A percentile compares a stretch with the other conserved stretches of the same genome.
Conservation (phyloP, 2,888 invertebrate genomes). For the Rhogogaster chlorosoma region DNA sequence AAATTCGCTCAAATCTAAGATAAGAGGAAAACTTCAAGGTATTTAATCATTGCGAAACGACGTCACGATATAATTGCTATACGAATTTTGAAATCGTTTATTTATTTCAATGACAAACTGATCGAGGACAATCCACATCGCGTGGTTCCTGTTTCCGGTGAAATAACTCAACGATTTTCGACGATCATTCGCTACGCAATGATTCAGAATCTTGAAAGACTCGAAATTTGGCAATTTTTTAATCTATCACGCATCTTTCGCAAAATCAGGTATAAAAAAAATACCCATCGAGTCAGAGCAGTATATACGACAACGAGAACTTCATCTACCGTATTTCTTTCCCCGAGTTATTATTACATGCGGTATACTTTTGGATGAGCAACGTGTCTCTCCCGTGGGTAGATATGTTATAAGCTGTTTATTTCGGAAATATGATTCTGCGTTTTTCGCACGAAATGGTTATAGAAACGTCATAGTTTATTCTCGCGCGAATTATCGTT, state of each 20-base stretch:
- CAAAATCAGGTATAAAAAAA: background rate
- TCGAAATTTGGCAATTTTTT: background rate
- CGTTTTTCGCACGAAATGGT: slow-evolving; percentile 35
- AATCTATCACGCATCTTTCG: background rate
- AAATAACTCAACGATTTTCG: background rate
- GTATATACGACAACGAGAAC: too few species aligned
- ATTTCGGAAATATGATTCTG: slow-evolving; percentile 39
- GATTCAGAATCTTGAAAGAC: background rate
- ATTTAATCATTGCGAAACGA: background rate
- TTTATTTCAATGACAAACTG: background rate
- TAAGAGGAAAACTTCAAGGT: background rate
- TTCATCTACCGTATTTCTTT: background rate
- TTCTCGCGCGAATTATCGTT: background rate
- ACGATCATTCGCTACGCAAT: background rate
- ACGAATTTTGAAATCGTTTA: background rate
- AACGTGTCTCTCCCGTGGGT: background rate
- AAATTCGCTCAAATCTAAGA: background rate
- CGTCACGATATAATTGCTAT: background rate
- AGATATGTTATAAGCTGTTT: slow-evolving; percentile 12
- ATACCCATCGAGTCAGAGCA: too few species aligned
- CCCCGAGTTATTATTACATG: slow-evolving; percentile 7
- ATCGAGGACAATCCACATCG: background rate
- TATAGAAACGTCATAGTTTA: slow-evolving; percentile 30
- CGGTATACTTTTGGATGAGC: background rate
- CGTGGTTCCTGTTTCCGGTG: slow-evolving; percentile 22